Conservation (phyloP, 2,113 vertebrate genomes). For the Euleptes europaea region DNA sequence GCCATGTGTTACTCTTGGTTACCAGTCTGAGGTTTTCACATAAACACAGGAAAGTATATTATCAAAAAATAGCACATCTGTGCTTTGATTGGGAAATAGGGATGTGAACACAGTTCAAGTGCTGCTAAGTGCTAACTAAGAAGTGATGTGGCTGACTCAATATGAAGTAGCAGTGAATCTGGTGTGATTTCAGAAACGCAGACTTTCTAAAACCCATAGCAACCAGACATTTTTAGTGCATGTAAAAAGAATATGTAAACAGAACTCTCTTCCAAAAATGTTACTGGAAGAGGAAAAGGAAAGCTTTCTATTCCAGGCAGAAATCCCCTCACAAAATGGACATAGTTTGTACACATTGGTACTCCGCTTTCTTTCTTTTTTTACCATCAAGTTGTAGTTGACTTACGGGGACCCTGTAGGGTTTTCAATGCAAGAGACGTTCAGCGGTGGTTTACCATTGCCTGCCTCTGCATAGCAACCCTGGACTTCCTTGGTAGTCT, state of each 20-base stretch:
- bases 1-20: not conserved
- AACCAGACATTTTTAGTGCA: not conserved
- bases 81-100: slow-evolving; percentile 33
- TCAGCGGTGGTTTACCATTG: too few relatives aligned
- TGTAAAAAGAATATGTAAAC: not conserved
- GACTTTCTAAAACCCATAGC: not conserved
- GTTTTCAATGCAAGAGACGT: too few relatives aligned
- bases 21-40: not conserved
- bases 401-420: too few relatives aligned
- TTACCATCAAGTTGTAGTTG: too few relatives aligned
- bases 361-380: not conserved
- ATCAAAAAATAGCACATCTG: not conserved
- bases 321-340: not conserved
- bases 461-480: too few relatives aligned
- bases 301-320: not conserved
- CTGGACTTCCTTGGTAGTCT: too few relatives aligned
- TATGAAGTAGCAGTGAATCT: not conserved
- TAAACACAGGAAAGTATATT: not conserved
- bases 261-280: not conserved
- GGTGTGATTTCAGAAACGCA: not conserved
- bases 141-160: slow-evolving; percentile 34
- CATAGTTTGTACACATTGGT: not conserved
- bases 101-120: slow-evolving; percentile 9
- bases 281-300: not conserved
- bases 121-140: not conserved